Percentiles rank a stretch among this genome's conserved stretches.
These are phyloP conservation scores for Heliconius nattereri DNA, from an alignment of 1,140 invertebrate species.

Conservation along the genomic window DNA sequence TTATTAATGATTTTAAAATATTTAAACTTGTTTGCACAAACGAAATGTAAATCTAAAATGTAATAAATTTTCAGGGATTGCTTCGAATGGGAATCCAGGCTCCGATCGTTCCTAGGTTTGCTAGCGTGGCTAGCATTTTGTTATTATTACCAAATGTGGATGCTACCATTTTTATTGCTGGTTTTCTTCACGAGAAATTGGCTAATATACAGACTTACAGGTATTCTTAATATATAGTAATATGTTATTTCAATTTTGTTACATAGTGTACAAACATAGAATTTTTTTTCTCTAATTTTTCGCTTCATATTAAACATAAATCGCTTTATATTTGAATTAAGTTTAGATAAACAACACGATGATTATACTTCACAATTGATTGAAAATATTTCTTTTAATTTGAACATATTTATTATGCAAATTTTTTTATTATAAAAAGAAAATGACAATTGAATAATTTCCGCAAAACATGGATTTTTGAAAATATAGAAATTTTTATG, in stretches of 20 bases:
- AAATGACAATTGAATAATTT: not conserved
- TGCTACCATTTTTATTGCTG: conserved; percentile 89
- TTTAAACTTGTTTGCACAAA: too few species aligned
- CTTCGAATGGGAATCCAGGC: conserved; percentile 97
- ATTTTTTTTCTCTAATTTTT: not conserved
- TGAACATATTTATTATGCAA: not conserved
- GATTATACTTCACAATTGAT: not conserved
- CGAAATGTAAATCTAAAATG: not conserved
- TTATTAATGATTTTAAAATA: too few species aligned
- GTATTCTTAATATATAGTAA: conserved; percentile 46
- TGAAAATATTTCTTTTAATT: not conserved
- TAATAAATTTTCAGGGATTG: conserved; percentile 87
- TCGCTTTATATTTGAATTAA: not conserved
- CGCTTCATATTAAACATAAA: too few species aligned
- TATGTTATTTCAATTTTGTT: not conserved
- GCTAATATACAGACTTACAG: conserved; percentile 82
- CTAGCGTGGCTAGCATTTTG: conserved; percentile 90
- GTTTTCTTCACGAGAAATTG: conserved; percentile 86
- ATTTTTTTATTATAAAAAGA: too few species aligned
- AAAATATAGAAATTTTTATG: not conserved
- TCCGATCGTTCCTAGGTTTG: conserved; percentile 93
- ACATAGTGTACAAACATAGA: too few species aligned
- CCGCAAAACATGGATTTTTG: not conserved
- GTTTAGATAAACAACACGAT: not conserved
- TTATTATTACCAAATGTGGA: conserved; percentile 94